A percentile compares a stretch with the other conserved stretches of the same genome.
phyloP scores from a whole-genome alignment of 2,797 vertebrate species.

The Hoplostethus atlanticus region DNA sequence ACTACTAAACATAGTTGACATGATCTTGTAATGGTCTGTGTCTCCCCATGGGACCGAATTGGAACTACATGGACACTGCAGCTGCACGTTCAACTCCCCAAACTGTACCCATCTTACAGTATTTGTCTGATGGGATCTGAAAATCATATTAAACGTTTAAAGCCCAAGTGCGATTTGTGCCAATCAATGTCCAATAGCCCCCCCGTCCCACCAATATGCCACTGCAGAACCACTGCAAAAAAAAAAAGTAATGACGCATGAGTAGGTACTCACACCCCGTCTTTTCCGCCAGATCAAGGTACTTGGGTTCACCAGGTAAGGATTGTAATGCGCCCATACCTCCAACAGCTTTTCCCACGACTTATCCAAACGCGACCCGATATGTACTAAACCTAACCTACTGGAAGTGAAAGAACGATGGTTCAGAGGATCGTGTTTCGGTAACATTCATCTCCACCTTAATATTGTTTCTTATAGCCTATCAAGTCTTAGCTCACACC shows the following conservation, averaged over 20 bases:
- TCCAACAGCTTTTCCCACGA: not conserved
- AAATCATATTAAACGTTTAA: not conserved
- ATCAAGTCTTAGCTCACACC: slow-evolving; percentile 5
- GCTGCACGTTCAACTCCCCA: slow-evolving; percentile 8
- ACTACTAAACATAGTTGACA: not conserved
- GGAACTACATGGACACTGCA: not conserved
- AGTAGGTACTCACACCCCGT: slow-evolving; percentile 92
- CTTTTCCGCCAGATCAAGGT: slow-evolving; percentile 87
- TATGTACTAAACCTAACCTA: not conserved
- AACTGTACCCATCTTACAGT: not conserved
- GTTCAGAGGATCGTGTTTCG: slow-evolving; percentile 20
- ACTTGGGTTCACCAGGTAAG: slow-evolving; percentile 56
- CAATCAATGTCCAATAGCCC: too few species aligned
- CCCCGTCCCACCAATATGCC: not conserved
- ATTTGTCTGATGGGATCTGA: not conserved
- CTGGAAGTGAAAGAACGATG: not conserved
- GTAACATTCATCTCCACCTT: slow-evolving; percentile 27
- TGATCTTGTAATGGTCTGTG: not conserved
- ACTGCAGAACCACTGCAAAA: not conserved
- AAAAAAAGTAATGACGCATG: not conserved
- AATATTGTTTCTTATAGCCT: not conserved
- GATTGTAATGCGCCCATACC: slow-evolving; percentile 78
- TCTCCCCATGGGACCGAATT: slow-evolving; percentile 6
- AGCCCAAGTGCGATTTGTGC: not conserved
- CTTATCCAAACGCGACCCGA: not conserved